phyloP scores from a whole-genome alignment of 35 echinoderm and acorn worm genomes.

The Hemicentrotus pulcherrimus region DNA sequence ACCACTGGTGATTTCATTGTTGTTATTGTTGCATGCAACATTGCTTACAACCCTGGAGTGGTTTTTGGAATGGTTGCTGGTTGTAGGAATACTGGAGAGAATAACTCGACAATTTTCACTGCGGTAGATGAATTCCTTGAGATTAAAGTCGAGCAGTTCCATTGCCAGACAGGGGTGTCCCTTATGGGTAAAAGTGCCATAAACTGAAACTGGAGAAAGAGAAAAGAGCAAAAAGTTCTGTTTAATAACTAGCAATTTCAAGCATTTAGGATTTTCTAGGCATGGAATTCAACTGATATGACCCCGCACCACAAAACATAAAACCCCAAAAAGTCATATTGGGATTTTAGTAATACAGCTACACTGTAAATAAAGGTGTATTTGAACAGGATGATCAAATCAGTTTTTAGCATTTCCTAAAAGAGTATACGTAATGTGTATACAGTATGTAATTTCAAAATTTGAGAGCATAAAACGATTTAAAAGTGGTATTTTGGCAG shows the following conservation, averaged over 20 bases:
- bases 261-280: too few relatives aligned
- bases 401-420: too few relatives aligned
- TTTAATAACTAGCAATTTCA: neutral
- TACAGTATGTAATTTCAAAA: too few relatives aligned
- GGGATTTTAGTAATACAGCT: too few relatives aligned
- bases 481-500: too few relatives aligned
- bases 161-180: conserved; percentile 85
- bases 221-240: neutral
- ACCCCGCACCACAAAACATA: too few relatives aligned
- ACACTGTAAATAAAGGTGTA: too few relatives aligned
- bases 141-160: conserved; percentile 83
- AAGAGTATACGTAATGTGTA: too few relatives aligned
- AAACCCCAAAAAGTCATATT: too few relatives aligned
- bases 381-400: too few relatives aligned
- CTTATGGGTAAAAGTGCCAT: conserved; percentile 81
- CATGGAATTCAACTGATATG: too few relatives aligned
- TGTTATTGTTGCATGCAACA: conserved; percentile 61
- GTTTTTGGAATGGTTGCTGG: neutral
- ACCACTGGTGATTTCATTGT: conserved; percentile 43
- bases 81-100: conserved; percentile 7
- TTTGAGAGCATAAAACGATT: too few relatives aligned
- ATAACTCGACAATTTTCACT: conserved; percentile 49
- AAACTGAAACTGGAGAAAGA: conserved; percentile 69
- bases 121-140: conserved; percentile 75
- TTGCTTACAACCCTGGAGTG: neutral